phyloP scores from a whole-genome alignment of 2,113 vertebrate species.

The Pao palembangensis region DNA sequence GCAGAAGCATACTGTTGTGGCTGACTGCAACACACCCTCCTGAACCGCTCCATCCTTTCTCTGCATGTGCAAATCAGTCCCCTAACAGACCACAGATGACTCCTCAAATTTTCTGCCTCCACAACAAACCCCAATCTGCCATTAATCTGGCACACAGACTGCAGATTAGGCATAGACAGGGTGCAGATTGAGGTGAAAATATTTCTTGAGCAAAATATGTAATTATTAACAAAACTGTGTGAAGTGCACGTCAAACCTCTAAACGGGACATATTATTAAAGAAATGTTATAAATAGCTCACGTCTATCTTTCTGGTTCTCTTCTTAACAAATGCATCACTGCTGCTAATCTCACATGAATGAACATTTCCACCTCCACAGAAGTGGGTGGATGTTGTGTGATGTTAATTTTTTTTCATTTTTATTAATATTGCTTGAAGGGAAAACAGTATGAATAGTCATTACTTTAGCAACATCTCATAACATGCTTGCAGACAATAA shows the following conservation, averaged over 20 bases:
- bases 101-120: slow-evolving; percentile 14
- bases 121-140: slow-evolving; percentile 8
- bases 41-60: slow-evolving; percentile 17
- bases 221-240: not conserved
- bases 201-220: too few species aligned
- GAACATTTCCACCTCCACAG: not conserved
- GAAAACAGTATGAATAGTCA: not conserved
- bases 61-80: slow-evolving; percentile 25
- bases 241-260: not conserved
- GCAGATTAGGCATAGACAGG: slow-evolving; percentile 11
- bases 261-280: not conserved
- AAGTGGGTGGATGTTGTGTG: too few species aligned
- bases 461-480: not conserved
- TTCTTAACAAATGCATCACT: not conserved
- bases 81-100: slow-evolving; percentile 28
- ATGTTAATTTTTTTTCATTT: not conserved
- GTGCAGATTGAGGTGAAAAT: not conserved
- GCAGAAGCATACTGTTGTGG: slow-evolving; percentile 27
- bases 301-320: not conserved
- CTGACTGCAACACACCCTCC: slow-evolving; percentile 21
- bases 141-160: slow-evolving; percentile 10
- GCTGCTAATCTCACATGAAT: not conserved
- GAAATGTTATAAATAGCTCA: not conserved
- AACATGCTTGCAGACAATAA: not conserved
- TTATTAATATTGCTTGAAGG: not conserved